Percentiles rank a stretch among this genome's conserved stretches.
Conservation (phyloP, 1,140 invertebrate genomes). For the Ips typographus region DNA sequence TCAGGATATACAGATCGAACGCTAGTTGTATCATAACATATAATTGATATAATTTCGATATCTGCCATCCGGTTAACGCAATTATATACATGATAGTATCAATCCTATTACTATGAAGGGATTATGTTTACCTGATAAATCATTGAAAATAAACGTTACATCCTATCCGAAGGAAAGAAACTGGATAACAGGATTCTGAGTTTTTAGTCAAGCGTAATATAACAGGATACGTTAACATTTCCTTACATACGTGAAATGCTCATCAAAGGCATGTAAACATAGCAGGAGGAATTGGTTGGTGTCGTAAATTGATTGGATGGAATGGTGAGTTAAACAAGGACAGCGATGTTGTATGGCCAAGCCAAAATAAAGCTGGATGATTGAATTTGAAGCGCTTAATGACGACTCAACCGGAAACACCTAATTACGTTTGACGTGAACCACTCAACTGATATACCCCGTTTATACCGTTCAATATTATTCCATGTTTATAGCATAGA, state of each 20-base stretch:
- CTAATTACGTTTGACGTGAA: conserved; percentile 48
- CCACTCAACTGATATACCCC: conserved; percentile 44
- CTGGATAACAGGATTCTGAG: background rate
- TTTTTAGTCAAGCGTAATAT: conserved; percentile 15
- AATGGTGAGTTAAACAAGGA: conserved; percentile 18
- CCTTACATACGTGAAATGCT: conserved; percentile 7
- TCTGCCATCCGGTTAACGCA: conserved; percentile 10
- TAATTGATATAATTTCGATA: conserved; percentile 13
- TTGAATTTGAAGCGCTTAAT: conserved; percentile 49
- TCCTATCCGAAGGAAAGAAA: background rate
- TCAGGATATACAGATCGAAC: conserved; percentile 11
- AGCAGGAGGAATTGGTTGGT: conserved; percentile 15
- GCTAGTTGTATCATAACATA: conserved; percentile 10
- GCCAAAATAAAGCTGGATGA: conserved; percentile 44
- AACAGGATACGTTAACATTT: conserved; percentile 5
- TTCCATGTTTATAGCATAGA: too few relatives aligned
- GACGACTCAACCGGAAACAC: conserved; percentile 45
- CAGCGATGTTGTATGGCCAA: conserved; percentile 41
- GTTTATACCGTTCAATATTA: conserved; percentile 10
- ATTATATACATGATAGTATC: conserved; percentile 10
- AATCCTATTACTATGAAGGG: conserved; percentile 5
- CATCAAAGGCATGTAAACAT: conserved; percentile 18
- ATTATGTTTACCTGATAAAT: background rate
- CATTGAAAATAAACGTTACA: too few relatives aligned
- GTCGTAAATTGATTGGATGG: conserved; percentile 18